A percentile compares a stretch with the other conserved stretches of the same genome.
Conservation (phyloP, 2,797 vertebrate species). For the Adrianichthys oophorus region DNA sequence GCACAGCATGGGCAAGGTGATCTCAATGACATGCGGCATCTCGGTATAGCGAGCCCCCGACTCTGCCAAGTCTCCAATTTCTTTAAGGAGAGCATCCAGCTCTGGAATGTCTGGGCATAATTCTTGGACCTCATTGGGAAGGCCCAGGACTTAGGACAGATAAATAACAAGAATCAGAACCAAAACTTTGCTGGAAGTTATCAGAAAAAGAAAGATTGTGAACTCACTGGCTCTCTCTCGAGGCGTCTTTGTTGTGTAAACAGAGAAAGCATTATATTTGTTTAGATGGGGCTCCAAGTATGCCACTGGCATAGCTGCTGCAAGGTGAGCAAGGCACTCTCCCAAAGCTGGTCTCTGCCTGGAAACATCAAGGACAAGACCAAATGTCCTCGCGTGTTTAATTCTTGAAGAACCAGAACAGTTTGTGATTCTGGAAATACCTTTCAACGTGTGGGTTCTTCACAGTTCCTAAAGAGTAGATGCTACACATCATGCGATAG, state of each 20-base stretch:
- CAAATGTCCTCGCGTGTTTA: neutral
- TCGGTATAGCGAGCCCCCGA: conserved; percentile 95
- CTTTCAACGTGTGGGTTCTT: conserved; percentile 92
- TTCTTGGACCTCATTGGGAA: conserved; percentile 89
- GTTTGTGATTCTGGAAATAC: conserved; percentile 64
- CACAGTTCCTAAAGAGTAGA: conserved; percentile 94
- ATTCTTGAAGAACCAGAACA: neutral
- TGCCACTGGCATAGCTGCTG: conserved; percentile 92
- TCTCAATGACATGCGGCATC: conserved; percentile 97
- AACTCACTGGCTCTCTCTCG: conserved; percentile 90
- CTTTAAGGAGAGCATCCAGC: conserved; percentile 84
- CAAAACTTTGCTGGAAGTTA: neutral
- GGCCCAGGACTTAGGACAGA: conserved; percentile 84
- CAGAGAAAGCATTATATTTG: conserved; percentile 88
- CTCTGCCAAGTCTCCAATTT: conserved; percentile 90
- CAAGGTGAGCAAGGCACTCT: conserved; percentile 90
- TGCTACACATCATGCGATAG: conserved; percentile 93
- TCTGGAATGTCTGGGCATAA: conserved; percentile 92
- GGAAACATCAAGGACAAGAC: conserved; percentile 9
- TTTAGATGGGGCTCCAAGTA: conserved; percentile 90
- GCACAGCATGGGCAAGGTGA: conserved; percentile 94
- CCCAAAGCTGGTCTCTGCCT: conserved; percentile 92
- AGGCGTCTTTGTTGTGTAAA: conserved; percentile 94
- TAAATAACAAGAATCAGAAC: conserved; percentile 3
- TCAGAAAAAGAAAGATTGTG: conserved; percentile 5